Evolutionary conservation across 2,113 vertebrate genomes (phyloP).

Genomic region (Monopterus albus): DNA sequence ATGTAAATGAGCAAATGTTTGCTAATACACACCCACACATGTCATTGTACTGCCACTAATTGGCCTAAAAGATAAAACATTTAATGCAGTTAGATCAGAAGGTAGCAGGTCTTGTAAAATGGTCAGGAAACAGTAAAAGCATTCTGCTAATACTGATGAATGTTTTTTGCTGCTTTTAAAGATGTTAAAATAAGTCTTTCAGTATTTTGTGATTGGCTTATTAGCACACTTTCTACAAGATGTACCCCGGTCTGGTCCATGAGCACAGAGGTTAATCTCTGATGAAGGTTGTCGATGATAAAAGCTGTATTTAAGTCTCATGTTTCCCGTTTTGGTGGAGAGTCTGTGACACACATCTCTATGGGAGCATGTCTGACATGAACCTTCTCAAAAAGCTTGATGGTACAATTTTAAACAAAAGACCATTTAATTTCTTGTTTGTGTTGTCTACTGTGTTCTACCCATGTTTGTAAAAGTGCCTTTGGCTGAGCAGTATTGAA

Average conservation of each 20-base stretch:
- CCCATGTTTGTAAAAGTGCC: slow-evolving; percentile 61
- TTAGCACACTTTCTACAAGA: slow-evolving; percentile 39
- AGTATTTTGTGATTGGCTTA: not conserved
- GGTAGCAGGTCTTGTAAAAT: too few relatives aligned
- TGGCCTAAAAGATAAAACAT: too few relatives aligned
- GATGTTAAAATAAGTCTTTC: not conserved
- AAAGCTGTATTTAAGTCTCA: slow-evolving; percentile 15
- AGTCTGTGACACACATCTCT: not conserved
- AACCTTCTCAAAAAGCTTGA: slow-evolving; percentile 2
- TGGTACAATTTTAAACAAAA: slow-evolving; percentile 28
- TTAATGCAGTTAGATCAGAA: too few relatives aligned
- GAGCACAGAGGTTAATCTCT: not conserved
- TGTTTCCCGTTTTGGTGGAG: not conserved
- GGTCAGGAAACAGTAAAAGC: not conserved
- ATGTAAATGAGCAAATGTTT: too few relatives aligned
- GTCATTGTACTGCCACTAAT: too few relatives aligned
- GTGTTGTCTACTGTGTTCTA: slow-evolving; percentile 12
- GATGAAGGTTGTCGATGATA: not conserved
- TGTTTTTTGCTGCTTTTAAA: not conserved
- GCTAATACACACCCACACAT: too few relatives aligned
- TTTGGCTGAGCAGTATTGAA: slow-evolving; percentile 47
- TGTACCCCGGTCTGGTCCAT: not conserved
- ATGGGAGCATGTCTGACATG: not conserved
- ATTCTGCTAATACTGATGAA: not conserved
- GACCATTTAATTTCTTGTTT: not conserved